phyloP scores from a whole-genome alignment of 2,797 vertebrate species.

The Sorex maritimensis region DNA sequence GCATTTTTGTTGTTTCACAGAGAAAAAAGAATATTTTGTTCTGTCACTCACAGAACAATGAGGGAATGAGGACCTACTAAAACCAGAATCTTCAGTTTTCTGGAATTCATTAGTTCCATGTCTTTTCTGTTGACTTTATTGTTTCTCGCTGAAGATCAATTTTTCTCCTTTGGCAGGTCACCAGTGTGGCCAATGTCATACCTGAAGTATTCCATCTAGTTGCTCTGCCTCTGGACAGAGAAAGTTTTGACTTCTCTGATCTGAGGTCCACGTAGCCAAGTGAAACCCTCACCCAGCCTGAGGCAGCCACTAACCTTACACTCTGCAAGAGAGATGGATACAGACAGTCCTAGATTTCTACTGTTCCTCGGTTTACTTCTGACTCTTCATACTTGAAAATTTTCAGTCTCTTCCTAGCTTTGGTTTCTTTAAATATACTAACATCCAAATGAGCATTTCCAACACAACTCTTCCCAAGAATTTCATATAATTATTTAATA shows the following conservation, averaged over 20 bases:
- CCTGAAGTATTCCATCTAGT: not conserved
- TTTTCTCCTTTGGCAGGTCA: not conserved
- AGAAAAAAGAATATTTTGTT: not conserved
- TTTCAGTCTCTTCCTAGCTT: not conserved
- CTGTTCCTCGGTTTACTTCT: not conserved
- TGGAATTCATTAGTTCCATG: not conserved
- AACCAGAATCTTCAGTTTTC: not conserved
- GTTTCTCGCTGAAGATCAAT: not conserved
- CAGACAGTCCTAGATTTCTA: not conserved
- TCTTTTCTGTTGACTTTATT: not conserved
- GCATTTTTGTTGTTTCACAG: not conserved
- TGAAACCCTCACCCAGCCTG: not conserved
- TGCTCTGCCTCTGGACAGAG: not conserved
- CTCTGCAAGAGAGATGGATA: not conserved
- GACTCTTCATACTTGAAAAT: not conserved
- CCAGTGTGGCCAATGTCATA: not conserved
- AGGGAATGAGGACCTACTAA: not conserved
- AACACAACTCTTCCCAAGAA: not conserved
- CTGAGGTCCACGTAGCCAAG: not conserved
- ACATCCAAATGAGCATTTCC: not conserved
- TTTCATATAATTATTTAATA: not conserved
- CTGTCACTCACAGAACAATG: not conserved
- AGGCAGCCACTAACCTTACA: not conserved
- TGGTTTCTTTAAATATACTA: not conserved
- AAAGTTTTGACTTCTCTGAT: not conserved